Evolutionary conservation across 2,113 vertebrate genomes (phyloP).

Genomic region (Phylloscopus trochilus): DNA sequence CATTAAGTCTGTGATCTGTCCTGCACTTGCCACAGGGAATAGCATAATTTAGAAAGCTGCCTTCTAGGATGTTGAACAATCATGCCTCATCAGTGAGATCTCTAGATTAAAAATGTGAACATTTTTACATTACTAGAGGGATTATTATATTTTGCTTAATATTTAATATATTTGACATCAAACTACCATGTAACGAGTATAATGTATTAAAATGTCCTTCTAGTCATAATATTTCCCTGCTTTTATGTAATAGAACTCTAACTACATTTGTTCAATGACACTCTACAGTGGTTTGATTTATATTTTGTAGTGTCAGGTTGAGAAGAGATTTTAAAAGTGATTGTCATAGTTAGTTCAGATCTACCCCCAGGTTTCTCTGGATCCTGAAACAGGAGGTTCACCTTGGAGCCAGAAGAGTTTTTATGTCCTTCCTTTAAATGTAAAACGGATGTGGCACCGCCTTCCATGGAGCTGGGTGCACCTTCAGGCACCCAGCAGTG

Average conservation of each 20-base stretch:
- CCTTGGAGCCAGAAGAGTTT: neutral
- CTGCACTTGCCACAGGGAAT: conserved; percentile 27
- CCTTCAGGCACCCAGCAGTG: neutral
- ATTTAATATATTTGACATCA: conserved; percentile 70
- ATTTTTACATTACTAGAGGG: conserved; percentile 64
- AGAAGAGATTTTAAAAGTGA: neutral
- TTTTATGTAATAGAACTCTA: conserved; percentile 27
- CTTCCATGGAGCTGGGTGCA: neutral
- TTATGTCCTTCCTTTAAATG: neutral
- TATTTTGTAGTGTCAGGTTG: neutral
- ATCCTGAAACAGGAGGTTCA: neutral
- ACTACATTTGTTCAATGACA: conserved; percentile 10
- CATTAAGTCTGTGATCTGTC: conserved; percentile 54
- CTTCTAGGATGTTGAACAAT: conserved; percentile 53
- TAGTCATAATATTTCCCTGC: conserved; percentile 34
- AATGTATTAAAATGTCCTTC: conserved; percentile 65
- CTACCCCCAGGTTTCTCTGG: neutral
- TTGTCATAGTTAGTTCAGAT: neutral
- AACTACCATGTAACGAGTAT: conserved; percentile 40
- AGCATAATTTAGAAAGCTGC: conserved; percentile 58
- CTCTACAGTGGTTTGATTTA: neutral
- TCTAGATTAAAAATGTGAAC: conserved; percentile 68
- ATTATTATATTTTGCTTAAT: conserved; percentile 69
- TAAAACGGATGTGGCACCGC: neutral
- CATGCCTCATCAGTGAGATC: conserved; percentile 58